Evolutionary conservation across 2,797 vertebrate genomes (phyloP), one percentile per base, ranked within the genome.

Genomic region (Sparus aurata): DNA sequence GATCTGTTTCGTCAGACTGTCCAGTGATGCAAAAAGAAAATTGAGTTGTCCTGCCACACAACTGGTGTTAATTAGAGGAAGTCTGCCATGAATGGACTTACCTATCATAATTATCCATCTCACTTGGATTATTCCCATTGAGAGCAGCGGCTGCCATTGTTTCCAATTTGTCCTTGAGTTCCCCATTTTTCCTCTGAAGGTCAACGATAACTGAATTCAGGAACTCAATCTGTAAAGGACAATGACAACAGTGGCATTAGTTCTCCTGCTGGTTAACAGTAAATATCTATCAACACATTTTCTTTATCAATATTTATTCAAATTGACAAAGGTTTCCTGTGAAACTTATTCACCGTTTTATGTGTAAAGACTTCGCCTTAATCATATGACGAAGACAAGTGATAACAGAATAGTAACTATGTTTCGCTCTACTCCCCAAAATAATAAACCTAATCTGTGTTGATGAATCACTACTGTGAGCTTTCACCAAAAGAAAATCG

Each of bases 131-230:
- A 0, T 97, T 98, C 63, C 98, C 98, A 1, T 99, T 99, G 43
- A 99, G 96, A 9, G 98, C 96, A 1, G 98, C 96, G 77, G 97
- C 97, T 0, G 97, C 96, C 97, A 99, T 96, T 90, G 94, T 96
- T 89, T 98, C 97, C 87, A 99, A 87, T 83, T 99, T 98, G 66
- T 92, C 91, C 85, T 97, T 98, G 61, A 98, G 79, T 34, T 99
- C 97, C 64, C 96, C 93, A 0, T 98, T 99, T 77, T 97, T 99
- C 83, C 89, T 95, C 77, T 99, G 97, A 54, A 99, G 97, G 86
- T 99, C 98, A 77, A 98, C 95, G 16, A 99, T 99, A 73, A 99
- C 98, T 0, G 98, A 98, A 79, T 99, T 99, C 73, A 99, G 95
- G 95, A 99, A 99, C 72, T 98, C 96, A 75, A 99, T 97, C 98